A percentile compares a stretch with the other conserved stretches of the same genome.
These are phyloP conservation scores for Pelosia muscerda DNA, from an alignment of 2,888 invertebrate species.

Conservation along the genomic window DNA sequence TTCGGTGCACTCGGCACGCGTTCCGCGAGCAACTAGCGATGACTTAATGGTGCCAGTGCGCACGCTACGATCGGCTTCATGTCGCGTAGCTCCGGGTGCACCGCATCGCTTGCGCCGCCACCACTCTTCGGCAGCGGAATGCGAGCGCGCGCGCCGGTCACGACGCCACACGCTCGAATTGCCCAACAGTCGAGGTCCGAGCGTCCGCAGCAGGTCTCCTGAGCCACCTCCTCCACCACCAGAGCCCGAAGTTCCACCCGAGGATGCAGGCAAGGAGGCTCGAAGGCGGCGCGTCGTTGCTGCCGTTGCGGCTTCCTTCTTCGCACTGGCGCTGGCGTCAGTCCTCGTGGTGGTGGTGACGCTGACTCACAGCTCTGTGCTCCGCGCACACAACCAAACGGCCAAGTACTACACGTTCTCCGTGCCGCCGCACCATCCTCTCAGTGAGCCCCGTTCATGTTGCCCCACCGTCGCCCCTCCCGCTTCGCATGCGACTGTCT, in stretches of 20 bases:
- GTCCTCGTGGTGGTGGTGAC: constrained; percentile 93
- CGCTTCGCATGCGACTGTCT: constrained; percentile 87
- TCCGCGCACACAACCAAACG: constrained; percentile 88
- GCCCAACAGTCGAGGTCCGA: constrained; percentile 79
- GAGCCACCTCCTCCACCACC: constrained; percentile 75
- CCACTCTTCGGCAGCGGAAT: constrained; percentile 83
- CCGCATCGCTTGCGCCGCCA: constrained; percentile 82
- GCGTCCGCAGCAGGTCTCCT: constrained; percentile 80
- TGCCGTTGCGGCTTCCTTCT: constrained; percentile 90
- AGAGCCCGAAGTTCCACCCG: constrained; percentile 79
- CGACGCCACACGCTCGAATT: constrained; percentile 80
- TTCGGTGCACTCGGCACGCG: constrained; percentile 82
- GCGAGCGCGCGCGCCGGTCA: constrained; percentile 81
- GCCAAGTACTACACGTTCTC: constrained; percentile 89
- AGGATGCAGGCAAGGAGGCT: constrained; percentile 88
- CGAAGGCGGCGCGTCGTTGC: constrained; percentile 90
- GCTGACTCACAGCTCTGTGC: constrained; percentile 90
- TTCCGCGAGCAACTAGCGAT: constrained; percentile 81
- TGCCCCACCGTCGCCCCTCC: constrained; percentile 87
- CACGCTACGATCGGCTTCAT: constrained; percentile 81
- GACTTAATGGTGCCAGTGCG: constrained; percentile 83
- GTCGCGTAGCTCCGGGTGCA: constrained; percentile 79
- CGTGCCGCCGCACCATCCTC: constrained; percentile 87
- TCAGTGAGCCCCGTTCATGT: constrained; percentile 88
- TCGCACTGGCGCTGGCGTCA: constrained; percentile 91